Conservation (phyloP, 2,888 invertebrate genomes). For the Epinotia ramella region DNA sequence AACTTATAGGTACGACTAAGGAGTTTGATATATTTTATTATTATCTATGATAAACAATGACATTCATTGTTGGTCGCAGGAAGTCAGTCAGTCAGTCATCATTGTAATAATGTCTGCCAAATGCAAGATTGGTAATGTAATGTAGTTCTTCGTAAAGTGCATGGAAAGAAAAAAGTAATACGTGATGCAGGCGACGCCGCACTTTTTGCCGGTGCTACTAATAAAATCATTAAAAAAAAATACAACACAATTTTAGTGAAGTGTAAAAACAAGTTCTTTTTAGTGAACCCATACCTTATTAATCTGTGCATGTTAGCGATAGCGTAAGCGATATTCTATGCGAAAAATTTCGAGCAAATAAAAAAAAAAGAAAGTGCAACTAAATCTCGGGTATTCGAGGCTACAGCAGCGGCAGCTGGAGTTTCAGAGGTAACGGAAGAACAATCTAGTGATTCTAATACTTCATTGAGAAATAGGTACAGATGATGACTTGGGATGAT, state of each 20-base stretch:
- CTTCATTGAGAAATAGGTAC: too few relatives aligned
- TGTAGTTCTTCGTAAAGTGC: conserved; percentile 5
- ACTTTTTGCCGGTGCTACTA: conserved; percentile 8
- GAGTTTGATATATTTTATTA: too few relatives aligned
- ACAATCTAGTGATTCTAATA: too few relatives aligned
- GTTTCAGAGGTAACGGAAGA: background rate
- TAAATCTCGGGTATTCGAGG: conserved; percentile 5
- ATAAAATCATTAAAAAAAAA: conserved; percentile 6
- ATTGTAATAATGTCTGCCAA: conserved; percentile 14
- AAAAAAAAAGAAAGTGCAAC: conserved; percentile 6
- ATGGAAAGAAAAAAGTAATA: conserved; percentile 10
- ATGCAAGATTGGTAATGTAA: conserved; percentile 6
- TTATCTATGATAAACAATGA: conserved; percentile 7
- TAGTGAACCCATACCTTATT: too few relatives aligned
- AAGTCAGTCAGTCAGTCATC: conserved; percentile 8
- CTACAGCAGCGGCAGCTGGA: conserved; percentile 9
- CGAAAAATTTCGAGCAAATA: conserved; percentile 19
- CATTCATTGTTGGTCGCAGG: background rate
- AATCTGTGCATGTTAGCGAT: too few relatives aligned
- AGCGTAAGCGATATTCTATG: conserved; percentile 15
- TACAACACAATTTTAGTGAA: too few relatives aligned
- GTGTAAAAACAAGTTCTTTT: too few relatives aligned
- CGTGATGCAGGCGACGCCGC: conserved; percentile 4
- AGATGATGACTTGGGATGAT: too few relatives aligned
- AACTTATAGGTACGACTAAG: too few relatives aligned